Percentiles rank a stretch among this genome's conserved stretches.
Evolutionary conservation across 1,140 invertebrate genomes (phyloP).

Genomic region (Coelopa frigida): DNA sequence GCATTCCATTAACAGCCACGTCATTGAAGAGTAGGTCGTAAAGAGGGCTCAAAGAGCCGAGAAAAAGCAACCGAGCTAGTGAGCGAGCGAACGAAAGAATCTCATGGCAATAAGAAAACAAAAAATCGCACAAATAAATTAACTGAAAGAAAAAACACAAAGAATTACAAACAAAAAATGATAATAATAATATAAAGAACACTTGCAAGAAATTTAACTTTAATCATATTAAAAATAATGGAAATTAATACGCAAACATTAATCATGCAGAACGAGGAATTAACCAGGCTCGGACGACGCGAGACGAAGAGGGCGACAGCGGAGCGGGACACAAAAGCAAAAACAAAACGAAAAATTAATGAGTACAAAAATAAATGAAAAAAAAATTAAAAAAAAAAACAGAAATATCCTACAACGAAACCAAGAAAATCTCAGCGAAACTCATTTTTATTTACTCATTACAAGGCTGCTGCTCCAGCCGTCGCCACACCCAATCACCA

Average conservation of each 20-base stretch:
- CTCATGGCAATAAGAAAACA: slow-evolving; percentile 2
- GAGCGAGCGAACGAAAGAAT: slow-evolving; percentile 21
- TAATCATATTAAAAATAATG: slow-evolving; percentile 3
- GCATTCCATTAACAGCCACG: too few species aligned
- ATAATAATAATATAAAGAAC: slow-evolving; percentile 3
- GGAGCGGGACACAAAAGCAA: not conserved
- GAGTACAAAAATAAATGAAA: not conserved
- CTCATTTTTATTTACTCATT: not conserved
- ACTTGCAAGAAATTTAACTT: slow-evolving; percentile 1
- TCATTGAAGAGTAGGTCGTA: too few species aligned
- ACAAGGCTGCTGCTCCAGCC: not conserved
- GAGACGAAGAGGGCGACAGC: not conserved
- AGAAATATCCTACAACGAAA: slow-evolving; percentile 2
- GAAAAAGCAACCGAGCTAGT: slow-evolving; percentile 30
- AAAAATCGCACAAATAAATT: not conserved
- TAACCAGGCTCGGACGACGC: too few species aligned
- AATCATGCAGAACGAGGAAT: slow-evolving; percentile 11
- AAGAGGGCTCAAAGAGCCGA: too few species aligned
- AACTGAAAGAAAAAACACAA: slow-evolving; percentile 9
- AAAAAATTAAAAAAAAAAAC: slow-evolving; percentile 4
- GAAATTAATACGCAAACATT: slow-evolving; percentile 17
- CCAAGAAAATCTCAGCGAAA: not conserved
- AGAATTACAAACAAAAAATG: slow-evolving; percentile 4
- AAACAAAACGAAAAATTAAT: slow-evolving; percentile 7
- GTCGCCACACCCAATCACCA: not conserved